Percentiles rank a stretch among this genome's conserved stretches.
phyloP scores from a whole-genome alignment of 2,797 vertebrate genomes.

The Danio aesculapii region DNA sequence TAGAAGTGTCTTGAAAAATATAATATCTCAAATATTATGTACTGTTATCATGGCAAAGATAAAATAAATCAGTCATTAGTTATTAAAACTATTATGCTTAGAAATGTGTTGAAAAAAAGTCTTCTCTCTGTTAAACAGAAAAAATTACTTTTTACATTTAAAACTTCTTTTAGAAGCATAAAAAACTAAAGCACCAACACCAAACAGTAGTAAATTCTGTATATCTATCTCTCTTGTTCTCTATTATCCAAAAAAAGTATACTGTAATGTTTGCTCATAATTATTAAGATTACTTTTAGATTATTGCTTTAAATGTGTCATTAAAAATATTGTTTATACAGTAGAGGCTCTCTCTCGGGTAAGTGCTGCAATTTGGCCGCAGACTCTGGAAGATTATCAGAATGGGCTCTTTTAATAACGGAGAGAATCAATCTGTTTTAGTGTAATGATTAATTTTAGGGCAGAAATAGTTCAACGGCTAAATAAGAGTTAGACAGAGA shows the following conservation, averaged over 20 bases:
- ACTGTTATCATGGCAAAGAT: too few species aligned
- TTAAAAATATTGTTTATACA: constrained; percentile 14
- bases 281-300: constrained; percentile 1
- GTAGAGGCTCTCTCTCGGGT: background rate
- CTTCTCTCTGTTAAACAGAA: too few species aligned
- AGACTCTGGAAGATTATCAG: constrained; percentile 16
- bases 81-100: too few species aligned
- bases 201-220: background rate
- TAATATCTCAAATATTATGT: too few species aligned
- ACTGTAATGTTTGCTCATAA: background rate
- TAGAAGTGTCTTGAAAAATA: too few species aligned
- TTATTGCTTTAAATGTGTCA: constrained; percentile 22
- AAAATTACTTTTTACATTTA: too few species aligned
- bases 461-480: constrained; percentile 28
- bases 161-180: background rate
- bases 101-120: too few species aligned
- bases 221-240: too few species aligned
- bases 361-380: constrained; percentile 26
- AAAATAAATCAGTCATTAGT: too few species aligned
- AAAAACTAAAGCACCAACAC: background rate
- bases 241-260: background rate
- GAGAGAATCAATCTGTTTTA: constrained; percentile 34
- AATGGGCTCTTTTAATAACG: constrained; percentile 33
- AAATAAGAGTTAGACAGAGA: constrained; percentile 15
- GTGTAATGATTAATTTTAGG: constrained; percentile 26